Evolutionary conservation across 2,113 vertebrate species (phyloP).

Genomic region (Corythornis vintsioides): DNA sequence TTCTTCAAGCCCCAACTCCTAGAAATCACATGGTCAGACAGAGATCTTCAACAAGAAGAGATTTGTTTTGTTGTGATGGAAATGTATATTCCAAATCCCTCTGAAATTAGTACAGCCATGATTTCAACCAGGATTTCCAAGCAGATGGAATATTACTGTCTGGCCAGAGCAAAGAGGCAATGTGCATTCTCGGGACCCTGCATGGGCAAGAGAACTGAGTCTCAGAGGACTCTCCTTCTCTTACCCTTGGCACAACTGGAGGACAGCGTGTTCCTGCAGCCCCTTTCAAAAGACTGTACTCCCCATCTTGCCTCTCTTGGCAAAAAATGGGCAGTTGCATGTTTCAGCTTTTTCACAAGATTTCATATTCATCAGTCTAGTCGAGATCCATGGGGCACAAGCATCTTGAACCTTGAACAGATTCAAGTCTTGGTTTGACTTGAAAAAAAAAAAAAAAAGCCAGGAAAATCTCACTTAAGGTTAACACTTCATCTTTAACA

Average conservation of each 20-base stretch:
- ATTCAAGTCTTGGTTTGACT: neutral
- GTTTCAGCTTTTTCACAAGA: neutral
- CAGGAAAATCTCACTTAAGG: conserved; percentile 19
- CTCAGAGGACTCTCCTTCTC: neutral
- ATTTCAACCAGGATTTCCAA: neutral
- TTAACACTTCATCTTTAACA: conserved; percentile 32
- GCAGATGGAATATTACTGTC: neutral
- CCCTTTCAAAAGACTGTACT: neutral
- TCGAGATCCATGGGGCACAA: neutral
- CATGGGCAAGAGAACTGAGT: neutral
- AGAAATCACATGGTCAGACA: neutral
- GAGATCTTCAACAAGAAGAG: neutral
- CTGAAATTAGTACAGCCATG: neutral
- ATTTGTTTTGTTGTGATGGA: neutral
- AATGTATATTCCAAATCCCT: neutral
- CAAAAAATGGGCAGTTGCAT: neutral
- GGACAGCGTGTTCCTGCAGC: neutral
- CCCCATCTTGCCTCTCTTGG: neutral
- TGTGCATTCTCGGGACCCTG: neutral
- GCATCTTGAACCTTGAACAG: neutral
- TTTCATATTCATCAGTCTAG: neutral
- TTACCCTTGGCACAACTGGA: neutral
- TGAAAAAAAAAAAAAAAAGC: conserved; percentile 33
- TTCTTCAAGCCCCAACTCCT: neutral
- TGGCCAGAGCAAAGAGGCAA: neutral